phyloP scores from a whole-genome alignment of 2,888 invertebrate species.

The Escarpia spicata region DNA sequence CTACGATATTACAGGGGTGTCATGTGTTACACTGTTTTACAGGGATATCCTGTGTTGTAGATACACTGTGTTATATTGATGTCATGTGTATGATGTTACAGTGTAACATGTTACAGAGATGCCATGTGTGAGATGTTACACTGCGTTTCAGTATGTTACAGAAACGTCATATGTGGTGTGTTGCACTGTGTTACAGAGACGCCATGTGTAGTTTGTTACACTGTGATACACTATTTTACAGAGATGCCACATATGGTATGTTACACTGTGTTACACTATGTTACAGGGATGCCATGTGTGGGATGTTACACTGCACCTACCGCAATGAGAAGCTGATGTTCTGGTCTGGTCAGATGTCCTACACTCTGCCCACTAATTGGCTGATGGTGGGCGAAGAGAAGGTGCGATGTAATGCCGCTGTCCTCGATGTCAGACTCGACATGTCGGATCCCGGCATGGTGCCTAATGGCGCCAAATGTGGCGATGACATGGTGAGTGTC shows the following conservation, averaged over 20 bases:
- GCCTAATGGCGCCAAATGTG: slow-evolving; percentile 93
- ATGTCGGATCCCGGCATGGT: slow-evolving; percentile 94
- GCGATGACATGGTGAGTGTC: slow-evolving; percentile 76
- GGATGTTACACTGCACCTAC: slow-evolving; percentile 94
- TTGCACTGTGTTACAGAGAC: slow-evolving; percentile 1
- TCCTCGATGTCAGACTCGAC: slow-evolving; percentile 89
- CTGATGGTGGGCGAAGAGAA: slow-evolving; percentile 48
- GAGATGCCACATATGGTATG: too few relatives aligned
- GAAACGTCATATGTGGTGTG: too few relatives aligned
- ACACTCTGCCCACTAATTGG: slow-evolving; percentile 53
- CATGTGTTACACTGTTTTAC: too few relatives aligned
- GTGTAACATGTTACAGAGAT: too few relatives aligned
- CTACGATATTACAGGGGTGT: too few relatives aligned
- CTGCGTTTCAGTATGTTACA: too few relatives aligned
- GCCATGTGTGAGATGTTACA: too few relatives aligned
- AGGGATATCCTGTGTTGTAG: too few relatives aligned
- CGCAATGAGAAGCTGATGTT: slow-evolving; percentile 83
- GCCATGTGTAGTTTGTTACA: not conserved
- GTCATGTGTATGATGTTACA: too few relatives aligned
- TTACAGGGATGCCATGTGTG: slow-evolving; percentile 80
- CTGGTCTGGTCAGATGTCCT: slow-evolving; percentile 61
- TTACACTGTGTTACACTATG: not conserved
- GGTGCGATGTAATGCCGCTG: slow-evolving; percentile 80
- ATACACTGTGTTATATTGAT: too few relatives aligned
- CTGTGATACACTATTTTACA: not conserved